These are phyloP conservation scores for Zonotrichia albicollis DNA, from an alignment of 2,797 vertebrate genomes.

Conservation along the genomic window DNA sequence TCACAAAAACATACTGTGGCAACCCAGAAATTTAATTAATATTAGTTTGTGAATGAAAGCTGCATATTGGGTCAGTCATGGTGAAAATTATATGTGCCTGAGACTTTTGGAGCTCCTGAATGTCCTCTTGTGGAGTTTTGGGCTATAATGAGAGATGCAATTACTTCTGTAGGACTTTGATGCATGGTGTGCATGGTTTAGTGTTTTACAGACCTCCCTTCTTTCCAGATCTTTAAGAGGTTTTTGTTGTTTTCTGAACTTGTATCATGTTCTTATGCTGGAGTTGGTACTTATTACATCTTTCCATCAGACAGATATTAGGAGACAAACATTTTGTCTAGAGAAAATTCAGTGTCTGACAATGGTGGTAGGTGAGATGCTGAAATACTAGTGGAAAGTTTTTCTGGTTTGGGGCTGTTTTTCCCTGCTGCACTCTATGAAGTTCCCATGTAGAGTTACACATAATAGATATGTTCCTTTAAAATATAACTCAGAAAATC, in stretches of 20 bases:
- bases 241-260: neutral
- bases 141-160: neutral
- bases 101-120: neutral
- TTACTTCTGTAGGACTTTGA: neutral
- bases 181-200: fast-evolving
- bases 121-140: neutral
- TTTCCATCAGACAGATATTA: neutral
- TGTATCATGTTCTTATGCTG: neutral
- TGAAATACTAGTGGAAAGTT: neutral
- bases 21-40: neutral
- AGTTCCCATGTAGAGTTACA: neutral
- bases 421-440: neutral
- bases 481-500: neutral
- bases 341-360: neutral
- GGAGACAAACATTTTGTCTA: neutral
- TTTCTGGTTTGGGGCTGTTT: neutral
- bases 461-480: neutral
- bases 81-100: neutral
- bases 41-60: neutral
- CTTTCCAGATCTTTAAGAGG: neutral
- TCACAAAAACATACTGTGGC: neutral
- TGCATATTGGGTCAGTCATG: neutral
- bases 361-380: neutral
- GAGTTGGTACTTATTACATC: neutral
- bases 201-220: neutral